Percentiles rank a stretch among this genome's conserved stretches.
Evolutionary conservation across 1,140 invertebrate species (phyloP).

Genomic region (Coboldia fuscipes): DNA sequence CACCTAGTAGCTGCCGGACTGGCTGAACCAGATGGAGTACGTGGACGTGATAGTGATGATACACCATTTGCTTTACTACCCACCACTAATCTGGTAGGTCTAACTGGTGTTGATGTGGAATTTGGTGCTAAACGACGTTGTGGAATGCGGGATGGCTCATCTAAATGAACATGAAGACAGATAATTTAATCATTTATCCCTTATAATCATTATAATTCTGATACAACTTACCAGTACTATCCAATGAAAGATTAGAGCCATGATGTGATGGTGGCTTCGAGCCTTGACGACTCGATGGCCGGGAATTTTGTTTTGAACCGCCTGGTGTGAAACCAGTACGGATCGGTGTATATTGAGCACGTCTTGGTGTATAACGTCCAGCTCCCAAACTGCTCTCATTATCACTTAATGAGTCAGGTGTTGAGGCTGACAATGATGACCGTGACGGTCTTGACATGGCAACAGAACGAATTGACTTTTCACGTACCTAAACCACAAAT

Average conservation of each 20-base stretch:
- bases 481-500: slow-evolving; percentile 47
- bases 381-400: slow-evolving; percentile 50
- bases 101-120: slow-evolving; percentile 27
- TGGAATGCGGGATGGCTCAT: slow-evolving; percentile 54
- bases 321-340: slow-evolving; percentile 32
- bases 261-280: slow-evolving; percentile 82
- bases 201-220: not conserved
- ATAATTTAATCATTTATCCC: not conserved
- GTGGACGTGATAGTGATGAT: slow-evolving; percentile 35
- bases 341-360: slow-evolving; percentile 31
- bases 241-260: slow-evolving; percentile 76
- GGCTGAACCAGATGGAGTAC: slow-evolving; percentile 48
- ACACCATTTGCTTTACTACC: slow-evolving; percentile 25
- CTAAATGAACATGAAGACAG: slow-evolving; percentile 18
- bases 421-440: slow-evolving; percentile 55
- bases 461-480: slow-evolving; percentile 63
- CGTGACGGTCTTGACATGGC: slow-evolving; percentile 54
- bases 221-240: slow-evolving; percentile 57
- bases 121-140: slow-evolving; percentile 35
- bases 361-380: slow-evolving; percentile 28
- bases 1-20: slow-evolving; percentile 48
- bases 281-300: slow-evolving; percentile 57
- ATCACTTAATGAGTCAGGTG: slow-evolving; percentile 69
- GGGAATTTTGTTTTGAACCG: slow-evolving; percentile 48
- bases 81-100: slow-evolving; percentile 25